Percentiles rank a stretch among this genome's conserved stretches.
Conservation (phyloP, 2,888 invertebrate genomes). For the Aspidapion aeneum region DNA sequence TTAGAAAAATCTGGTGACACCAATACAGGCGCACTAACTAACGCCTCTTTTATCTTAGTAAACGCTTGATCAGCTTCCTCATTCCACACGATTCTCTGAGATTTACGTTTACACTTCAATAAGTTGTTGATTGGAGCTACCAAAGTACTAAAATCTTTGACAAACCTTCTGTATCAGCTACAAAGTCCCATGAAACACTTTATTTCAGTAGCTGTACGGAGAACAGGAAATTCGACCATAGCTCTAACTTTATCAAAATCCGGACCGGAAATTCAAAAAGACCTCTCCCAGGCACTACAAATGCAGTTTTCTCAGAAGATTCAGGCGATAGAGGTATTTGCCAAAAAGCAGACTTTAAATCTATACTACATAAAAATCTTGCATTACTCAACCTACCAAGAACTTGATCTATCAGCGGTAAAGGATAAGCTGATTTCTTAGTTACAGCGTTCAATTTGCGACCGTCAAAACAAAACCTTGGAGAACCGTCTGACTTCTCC, state of each 20-base stretch:
- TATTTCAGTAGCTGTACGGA: background rate
- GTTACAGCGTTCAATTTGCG: slow-evolving; percentile 17
- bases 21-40: slow-evolving; percentile 22
- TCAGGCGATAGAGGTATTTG: slow-evolving; percentile 12
- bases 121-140: slow-evolving; percentile 5
- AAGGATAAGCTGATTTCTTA: slow-evolving; percentile 15
- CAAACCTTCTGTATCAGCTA: slow-evolving; percentile 7
- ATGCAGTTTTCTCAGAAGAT: slow-evolving; percentile 17
- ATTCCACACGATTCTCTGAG: slow-evolving; percentile 23
- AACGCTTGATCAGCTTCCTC: slow-evolving; percentile 20
- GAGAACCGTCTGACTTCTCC: too few relatives aligned
- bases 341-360: slow-evolving; percentile 15
- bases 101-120: slow-evolving; percentile 4
- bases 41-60: slow-evolving; percentile 12
- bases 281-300: slow-evolving; percentile 1
- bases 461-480: slow-evolving; percentile 19
- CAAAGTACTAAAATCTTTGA: slow-evolving; percentile 8
- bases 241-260: slow-evolving; percentile 3
- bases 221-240: slow-evolving; percentile 6
- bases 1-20: slow-evolving; percentile 23
- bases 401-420: slow-evolving; percentile 16
- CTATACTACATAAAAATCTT: slow-evolving; percentile 11
- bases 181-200: slow-evolving; percentile 11
- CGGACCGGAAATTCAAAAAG: slow-evolving; percentile 27
- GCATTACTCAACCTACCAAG: slow-evolving; percentile 10